Base-by-base conservation (phyloP, 1,140 invertebrate species). In the Drosophila quadrilineata region DNA sequence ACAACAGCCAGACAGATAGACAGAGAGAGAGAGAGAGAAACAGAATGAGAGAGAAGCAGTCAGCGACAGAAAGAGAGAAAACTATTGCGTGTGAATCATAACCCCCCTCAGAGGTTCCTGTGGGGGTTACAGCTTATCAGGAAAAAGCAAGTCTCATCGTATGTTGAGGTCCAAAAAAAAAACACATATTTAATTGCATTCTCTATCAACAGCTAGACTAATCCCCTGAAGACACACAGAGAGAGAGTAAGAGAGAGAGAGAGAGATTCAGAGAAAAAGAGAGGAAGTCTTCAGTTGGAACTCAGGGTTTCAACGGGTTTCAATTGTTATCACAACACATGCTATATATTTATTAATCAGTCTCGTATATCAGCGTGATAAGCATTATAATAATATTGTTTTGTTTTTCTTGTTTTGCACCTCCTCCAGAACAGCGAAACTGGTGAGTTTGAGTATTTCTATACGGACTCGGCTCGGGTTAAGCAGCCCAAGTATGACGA, bases 361-460 rank as follows among this genome's bases (percentile, higher is more conserved):
- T n/a, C n/a, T n/a, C n/a, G n/a, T n/a, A n/a, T 56, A 19, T 29
- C 14, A 6, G 9, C 10, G 16, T 9, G 6, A 35, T 50, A 9
- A n/a, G 14, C 5, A 0, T 10, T 52, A 38, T 2, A 22, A 10
- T 17, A 21, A 19, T 45, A 9, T 45, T 63, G 19, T 45, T 54
- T 26, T 26, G 8, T 3, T 33, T 24, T 45, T 70, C 48, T 65
- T 60, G 24, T 14, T n/a, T 16, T 12, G 0, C 19, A 35, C 45
- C 56, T 52, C 53, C 57, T 35, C 5, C 52, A 89, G 87, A 82
- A 89, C 35, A 82, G 70, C 28, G 87, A 89, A 74, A 89, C 87
- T 3, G 87, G 87, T 12, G 87, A 89, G 65, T 54, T 75, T 41
- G 79, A 86, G 35, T 87, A 89, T 36, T 75, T 86, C 26, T 75